Evolutionary conservation across 2,113 vertebrate species (phyloP).

Genomic region (Artemisiospiza belli): DNA sequence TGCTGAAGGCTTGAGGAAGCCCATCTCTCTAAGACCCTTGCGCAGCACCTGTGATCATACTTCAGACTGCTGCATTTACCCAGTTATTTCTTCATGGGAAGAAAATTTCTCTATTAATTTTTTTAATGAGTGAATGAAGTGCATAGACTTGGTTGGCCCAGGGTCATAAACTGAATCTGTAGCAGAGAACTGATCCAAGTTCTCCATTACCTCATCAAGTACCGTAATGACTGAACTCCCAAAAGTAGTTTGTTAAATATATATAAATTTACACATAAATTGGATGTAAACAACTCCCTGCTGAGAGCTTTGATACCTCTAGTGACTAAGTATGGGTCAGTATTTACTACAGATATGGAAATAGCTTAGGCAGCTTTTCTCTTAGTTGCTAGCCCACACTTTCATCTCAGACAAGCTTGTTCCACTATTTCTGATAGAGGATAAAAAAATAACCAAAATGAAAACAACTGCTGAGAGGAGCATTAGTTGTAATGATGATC

Average conservation of each 20-base stretch:
- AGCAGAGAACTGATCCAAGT: neutral
- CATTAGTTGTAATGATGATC: neutral
- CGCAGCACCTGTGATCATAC: neutral
- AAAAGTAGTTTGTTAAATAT: neutral
- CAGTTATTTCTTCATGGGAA: neutral
- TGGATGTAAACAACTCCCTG: neutral
- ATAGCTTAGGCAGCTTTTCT: neutral
- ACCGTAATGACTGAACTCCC: neutral
- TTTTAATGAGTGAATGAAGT: neutral
- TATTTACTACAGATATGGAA: neutral
- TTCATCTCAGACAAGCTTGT: neutral
- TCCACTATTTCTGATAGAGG: neutral
- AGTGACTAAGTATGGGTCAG: neutral
- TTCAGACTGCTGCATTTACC: neutral
- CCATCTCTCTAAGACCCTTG: neutral
- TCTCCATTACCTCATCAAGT: neutral
- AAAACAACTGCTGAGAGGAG: neutral
- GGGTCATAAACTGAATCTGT: neutral
- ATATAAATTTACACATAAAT: neutral
- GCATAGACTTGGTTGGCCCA: neutral
- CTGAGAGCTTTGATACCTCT: neutral
- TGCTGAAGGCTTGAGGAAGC: neutral
- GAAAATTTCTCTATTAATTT: neutral
- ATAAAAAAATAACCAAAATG: neutral
- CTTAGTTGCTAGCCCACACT: neutral